Evolutionary conservation across 1,140 invertebrate species (phyloP).

Genomic region (Agrilus planipennis): DNA sequence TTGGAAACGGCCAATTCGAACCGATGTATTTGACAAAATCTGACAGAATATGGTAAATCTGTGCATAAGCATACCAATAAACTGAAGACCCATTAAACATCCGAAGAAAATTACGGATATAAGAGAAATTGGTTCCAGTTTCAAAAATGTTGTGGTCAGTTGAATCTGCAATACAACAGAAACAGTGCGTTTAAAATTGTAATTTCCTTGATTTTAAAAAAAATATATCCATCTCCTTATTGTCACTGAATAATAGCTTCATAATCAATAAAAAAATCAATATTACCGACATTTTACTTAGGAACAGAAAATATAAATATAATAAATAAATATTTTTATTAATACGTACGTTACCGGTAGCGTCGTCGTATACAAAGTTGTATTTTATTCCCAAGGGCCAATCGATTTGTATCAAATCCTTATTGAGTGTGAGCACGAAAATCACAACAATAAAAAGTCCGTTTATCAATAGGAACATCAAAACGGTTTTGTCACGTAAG

Average conservation of each 20-base stretch:
- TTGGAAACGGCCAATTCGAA: no score
- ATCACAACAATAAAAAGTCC: conserved; percentile 69
- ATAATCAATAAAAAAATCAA: no score
- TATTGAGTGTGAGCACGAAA: conserved; percentile 67
- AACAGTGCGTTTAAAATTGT: no score
- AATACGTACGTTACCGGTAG: conserved; percentile 26
- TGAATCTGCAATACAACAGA: conserved; percentile 27
- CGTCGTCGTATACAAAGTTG: conserved; percentile 48
- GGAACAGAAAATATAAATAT: no score
- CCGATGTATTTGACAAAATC: conserved; percentile 66
- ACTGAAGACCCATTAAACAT: conserved; percentile 60
- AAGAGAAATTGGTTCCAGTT: conserved; percentile 66
- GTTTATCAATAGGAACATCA: conserved; percentile 77
- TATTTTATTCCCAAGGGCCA: conserved; percentile 58
- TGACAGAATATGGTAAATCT: conserved; percentile 74
- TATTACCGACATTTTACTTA: no score
- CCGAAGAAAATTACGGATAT: conserved; percentile 66
- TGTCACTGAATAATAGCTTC: no score
- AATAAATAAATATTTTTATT: conserved; percentile 6
- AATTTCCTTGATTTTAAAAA: no score
- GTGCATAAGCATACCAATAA: conserved; percentile 77
- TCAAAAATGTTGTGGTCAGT: conserved; percentile 42
- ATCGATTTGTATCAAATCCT: conserved; percentile 53
- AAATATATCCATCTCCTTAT: no score
- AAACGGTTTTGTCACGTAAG: conserved; percentile 58